These are phyloP conservation scores for Anas bernieri DNA, from an alignment of 2,797 vertebrate genomes.

Conservation along the genomic window DNA sequence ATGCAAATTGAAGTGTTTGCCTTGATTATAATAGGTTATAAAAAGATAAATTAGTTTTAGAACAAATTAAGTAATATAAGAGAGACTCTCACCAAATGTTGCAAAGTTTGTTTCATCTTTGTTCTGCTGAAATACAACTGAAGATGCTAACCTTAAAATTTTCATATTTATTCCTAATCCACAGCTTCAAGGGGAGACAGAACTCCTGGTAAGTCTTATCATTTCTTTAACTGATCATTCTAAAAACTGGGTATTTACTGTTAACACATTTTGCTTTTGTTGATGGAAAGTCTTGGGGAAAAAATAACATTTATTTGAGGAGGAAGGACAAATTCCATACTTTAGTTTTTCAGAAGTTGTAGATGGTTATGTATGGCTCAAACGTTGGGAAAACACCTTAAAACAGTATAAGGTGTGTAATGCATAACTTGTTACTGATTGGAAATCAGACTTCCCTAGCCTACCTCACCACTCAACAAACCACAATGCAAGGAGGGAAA, in stretches of 20 bases:
- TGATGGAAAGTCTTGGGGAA: background rate
- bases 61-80: background rate
- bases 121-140: background rate
- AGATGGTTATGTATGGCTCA: background rate
- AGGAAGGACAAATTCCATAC: background rate
- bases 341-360: background rate
- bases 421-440: background rate
- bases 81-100: background rate
- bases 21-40: background rate
- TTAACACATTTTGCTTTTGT: background rate
- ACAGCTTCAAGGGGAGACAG: background rate
- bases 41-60: background rate
- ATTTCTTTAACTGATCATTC: background rate
- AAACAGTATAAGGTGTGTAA: background rate
- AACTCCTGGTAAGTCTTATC: background rate
- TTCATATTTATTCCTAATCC: background rate
- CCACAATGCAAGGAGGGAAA: background rate
- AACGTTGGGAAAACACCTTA: background rate
- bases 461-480: background rate
- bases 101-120: background rate
- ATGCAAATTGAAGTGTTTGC: background rate
- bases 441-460: no score
- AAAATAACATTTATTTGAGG: background rate
- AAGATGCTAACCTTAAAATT: background rate
- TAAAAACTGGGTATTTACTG: background rate